These are phyloP conservation scores for Sphinx pinastri DNA, from an alignment of 2,888 invertebrate species.

Conservation along the genomic window DNA sequence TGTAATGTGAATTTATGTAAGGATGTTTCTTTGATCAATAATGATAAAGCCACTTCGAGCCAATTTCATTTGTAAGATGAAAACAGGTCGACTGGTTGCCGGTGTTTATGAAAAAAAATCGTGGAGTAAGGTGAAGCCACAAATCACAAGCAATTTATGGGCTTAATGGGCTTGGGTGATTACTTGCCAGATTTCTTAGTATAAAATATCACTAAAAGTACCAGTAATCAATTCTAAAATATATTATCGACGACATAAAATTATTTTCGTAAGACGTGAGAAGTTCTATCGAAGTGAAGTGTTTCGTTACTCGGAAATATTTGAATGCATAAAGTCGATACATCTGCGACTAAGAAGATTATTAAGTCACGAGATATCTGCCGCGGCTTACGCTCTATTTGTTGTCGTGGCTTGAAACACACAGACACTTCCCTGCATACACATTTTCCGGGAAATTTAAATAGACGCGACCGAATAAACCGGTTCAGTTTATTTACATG, in stretches of 20 bases:
- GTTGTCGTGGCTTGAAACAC: neutral
- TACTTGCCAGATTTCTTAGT: too few species aligned
- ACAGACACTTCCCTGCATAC: neutral
- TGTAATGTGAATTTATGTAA: too few species aligned
- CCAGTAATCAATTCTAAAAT: neutral
- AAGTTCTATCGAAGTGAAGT: neutral
- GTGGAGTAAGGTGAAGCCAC: too few species aligned
- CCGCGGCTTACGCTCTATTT: neutral
- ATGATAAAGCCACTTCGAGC: too few species aligned
- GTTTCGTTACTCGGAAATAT: slow-evolving; percentile 14
- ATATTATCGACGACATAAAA: neutral
- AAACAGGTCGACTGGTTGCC: too few species aligned
- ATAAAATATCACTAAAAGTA: too few species aligned
- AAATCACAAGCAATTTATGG: too few species aligned
- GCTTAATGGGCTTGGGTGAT: too few species aligned
- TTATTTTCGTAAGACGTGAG: neutral
- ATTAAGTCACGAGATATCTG: slow-evolving; percentile 11
- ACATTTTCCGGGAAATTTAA: neutral
- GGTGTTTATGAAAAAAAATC: too few species aligned
- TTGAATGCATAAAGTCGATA: slow-evolving; percentile 19
- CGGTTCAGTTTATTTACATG: neutral
- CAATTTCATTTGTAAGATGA: too few species aligned
- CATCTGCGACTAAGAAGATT: slow-evolving; percentile 4
- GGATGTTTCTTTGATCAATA: too few species aligned
- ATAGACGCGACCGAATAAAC: neutral